Percentiles rank a stretch among this genome's conserved stretches.
Evolutionary conservation across 2,113 vertebrate genomes (phyloP).

Genomic region (Petromus typicus): DNA sequence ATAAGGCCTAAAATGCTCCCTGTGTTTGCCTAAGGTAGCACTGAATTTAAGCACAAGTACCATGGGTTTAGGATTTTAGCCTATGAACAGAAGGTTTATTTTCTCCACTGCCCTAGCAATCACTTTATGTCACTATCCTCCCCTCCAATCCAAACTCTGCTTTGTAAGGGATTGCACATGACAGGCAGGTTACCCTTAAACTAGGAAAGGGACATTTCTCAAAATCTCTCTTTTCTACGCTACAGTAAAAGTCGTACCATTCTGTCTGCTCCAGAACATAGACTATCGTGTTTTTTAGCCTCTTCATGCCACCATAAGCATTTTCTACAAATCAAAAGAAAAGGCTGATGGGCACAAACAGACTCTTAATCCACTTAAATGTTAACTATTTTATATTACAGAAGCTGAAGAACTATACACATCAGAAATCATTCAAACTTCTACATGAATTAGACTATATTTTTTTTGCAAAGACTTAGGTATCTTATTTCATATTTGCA

Average conservation of each 20-base stretch:
- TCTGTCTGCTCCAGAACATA: slow-evolving; percentile 2
- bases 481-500: slow-evolving; percentile 40
- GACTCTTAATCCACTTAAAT: slow-evolving; percentile 59
- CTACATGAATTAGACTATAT: neutral
- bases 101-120: neutral
- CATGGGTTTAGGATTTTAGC: slow-evolving; percentile 44
- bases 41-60: slow-evolving; percentile 32
- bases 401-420: neutral
- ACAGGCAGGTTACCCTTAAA: neutral
- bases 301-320: slow-evolving; percentile 42
- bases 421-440: slow-evolving; percentile 49
- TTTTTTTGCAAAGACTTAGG: neutral
- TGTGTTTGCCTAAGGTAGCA: slow-evolving; percentile 29
- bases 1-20: neutral
- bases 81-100: slow-evolving; percentile 19
- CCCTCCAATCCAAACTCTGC: slow-evolving; percentile 23
- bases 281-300: neutral
- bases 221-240: neutral
- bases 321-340: slow-evolving; percentile 52
- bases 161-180: neutral
- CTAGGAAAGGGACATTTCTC: neutral
- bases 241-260: neutral
- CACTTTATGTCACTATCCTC: neutral
- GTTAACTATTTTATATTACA: slow-evolving; percentile 39
- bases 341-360: neutral